Base-by-base conservation (phyloP, 1,140 invertebrate genomes). In the Pseudomyrmex cubaensis region DNA sequence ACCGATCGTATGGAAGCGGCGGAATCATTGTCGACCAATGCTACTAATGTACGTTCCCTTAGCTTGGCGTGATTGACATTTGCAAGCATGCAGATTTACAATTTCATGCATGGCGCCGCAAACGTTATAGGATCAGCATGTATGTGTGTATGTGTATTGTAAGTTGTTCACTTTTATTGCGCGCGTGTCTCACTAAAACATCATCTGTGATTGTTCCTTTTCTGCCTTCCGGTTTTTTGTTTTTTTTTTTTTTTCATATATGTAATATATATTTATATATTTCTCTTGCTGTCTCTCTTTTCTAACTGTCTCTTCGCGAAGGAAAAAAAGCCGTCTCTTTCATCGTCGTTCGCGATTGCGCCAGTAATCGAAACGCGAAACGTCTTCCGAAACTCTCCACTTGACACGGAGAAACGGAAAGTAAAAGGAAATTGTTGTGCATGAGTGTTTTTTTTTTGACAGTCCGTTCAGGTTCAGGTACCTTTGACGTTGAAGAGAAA, bases 391-490 rank as follows among this genome's bases (percentile, higher is more conserved):
- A 59, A 72, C n/a, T 9, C 66, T 35, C 44, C 66, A 46, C 64
- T 22, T 44, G 61, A 50, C 66, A 22, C 59, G 76, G 76, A 72
- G 66, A 72, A 72, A 44, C 46, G 72, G 73, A 87, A 87, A 64
- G 52, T 84, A 72, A 84, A 72, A 87, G 66, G 46, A 84, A 84
- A 84, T 57, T 84, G 86, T 87, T 87, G 86, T 88, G 85, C 87
- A 87, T 75, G 59, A 76, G 83, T 87, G 5, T 7, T 1, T 7
- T 35, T 35, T 35, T 35, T 35, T 90, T 92, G 86, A 92, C 89
- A 92, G 90, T 93, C 90, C 88, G 88, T 89, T 93, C 93, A 93
- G 92, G 92, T 93, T 93, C 93, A 93, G 92, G 92, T 93, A 93
- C 93, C 89, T 93, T 93, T 90, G 93, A 94, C 92, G 91, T 90